Evolutionary conservation across 2,797 vertebrate genomes (phyloP).

Genomic region (Sciurus carolinensis): DNA sequence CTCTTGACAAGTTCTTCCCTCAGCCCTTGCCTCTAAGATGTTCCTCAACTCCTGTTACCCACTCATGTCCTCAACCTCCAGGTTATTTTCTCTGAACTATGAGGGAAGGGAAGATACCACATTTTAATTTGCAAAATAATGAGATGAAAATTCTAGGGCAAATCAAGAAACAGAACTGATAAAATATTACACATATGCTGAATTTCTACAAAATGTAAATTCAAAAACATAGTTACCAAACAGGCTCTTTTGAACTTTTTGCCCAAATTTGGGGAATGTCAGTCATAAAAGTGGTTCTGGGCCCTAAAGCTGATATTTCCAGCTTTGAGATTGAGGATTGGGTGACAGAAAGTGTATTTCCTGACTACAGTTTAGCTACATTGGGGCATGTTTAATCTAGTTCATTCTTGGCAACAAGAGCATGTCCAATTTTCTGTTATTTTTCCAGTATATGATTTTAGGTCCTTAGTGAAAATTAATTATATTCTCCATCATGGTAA

Average conservation of each 20-base stretch:
- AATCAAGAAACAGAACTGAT: background rate
- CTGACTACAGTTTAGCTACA: background rate
- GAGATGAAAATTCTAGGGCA: background rate
- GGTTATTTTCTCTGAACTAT: background rate
- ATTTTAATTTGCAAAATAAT: constrained; percentile 40
- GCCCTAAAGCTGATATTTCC: background rate
- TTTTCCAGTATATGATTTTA: background rate
- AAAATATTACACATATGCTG: background rate
- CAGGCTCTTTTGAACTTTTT: background rate
- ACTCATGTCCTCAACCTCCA: background rate
- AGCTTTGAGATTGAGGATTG: background rate
- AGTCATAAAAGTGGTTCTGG: background rate
- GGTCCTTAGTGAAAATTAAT: background rate
- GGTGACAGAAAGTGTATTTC: background rate
- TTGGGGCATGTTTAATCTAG: background rate
- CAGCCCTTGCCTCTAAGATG: too few relatives aligned
- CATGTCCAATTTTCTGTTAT: background rate
- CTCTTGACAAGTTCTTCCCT: background rate
- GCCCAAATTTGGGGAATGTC: background rate
- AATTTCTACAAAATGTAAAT: background rate
- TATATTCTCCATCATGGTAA: background rate
- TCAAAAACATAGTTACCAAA: background rate
- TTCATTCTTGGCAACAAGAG: background rate
- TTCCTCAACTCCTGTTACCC: background rate
- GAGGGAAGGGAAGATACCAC: background rate